A percentile compares a stretch with the other conserved stretches of the same genome.
phyloP scores from a whole-genome alignment of 2,113 vertebrate species.

The Vireo altiloquus region DNA sequence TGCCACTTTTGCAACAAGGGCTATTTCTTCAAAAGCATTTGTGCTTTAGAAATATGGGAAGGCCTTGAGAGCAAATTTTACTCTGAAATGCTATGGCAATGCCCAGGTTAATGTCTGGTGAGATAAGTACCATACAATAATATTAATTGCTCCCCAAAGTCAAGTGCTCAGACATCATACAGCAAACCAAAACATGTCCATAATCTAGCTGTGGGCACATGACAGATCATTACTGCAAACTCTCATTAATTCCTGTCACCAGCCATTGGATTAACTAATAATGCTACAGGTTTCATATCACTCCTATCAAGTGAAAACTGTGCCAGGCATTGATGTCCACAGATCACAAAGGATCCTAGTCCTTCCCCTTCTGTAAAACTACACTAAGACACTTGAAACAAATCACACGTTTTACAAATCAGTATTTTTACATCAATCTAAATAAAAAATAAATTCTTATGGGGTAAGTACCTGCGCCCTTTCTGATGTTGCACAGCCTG shows the following conservation, averaged over 20 bases:
- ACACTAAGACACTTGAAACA: background rate
- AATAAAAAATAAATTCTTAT: background rate
- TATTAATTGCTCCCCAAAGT: background rate
- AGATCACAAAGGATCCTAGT: background rate
- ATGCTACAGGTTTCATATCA: background rate
- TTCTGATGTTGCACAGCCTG: slow-evolving; percentile 87
- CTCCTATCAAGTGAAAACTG: background rate
- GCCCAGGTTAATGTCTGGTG: background rate
- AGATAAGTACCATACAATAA: background rate
- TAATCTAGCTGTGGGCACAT: background rate
- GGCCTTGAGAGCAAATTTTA: background rate
- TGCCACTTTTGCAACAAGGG: background rate
- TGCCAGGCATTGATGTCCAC: background rate
- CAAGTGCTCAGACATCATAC: background rate
- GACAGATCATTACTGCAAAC: background rate
- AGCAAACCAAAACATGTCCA: background rate
- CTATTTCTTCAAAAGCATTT: background rate
- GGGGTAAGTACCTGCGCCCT: slow-evolving; percentile 84
- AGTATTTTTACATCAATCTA: background rate
- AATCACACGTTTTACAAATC: background rate
- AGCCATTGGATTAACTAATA: background rate
- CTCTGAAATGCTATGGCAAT: background rate
- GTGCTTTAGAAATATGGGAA: background rate
- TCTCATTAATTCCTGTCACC: background rate
- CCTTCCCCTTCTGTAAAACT: background rate